Evolutionary conservation across 2,888 invertebrate genomes (phyloP).

Genomic region (Macaria liturata): DNA sequence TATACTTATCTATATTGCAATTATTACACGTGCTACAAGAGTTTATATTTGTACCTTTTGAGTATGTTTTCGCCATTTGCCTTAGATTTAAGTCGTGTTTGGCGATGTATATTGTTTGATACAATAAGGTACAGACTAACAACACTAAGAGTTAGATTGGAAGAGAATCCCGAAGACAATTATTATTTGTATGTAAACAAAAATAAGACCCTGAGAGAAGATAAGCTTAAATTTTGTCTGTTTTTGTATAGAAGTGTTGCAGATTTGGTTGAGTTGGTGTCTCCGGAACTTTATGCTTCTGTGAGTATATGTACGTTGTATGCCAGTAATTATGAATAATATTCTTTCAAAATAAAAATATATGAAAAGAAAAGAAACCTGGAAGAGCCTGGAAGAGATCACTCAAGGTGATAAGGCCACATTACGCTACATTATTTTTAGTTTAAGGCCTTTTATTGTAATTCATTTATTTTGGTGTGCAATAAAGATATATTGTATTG

Average conservation of each 20-base stretch:
- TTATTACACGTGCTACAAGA: conserved; percentile 44
- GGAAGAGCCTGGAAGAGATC: too few species aligned
- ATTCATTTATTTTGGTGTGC: too few species aligned
- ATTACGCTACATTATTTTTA: too few species aligned
- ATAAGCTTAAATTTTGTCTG: conserved; percentile 59
- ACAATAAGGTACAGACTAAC: conserved; percentile 59
- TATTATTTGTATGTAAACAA: conserved; percentile 62
- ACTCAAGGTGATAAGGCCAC: too few species aligned
- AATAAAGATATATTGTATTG: too few species aligned
- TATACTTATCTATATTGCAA: conserved; percentile 54
- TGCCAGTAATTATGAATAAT: too few species aligned
- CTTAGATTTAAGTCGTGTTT: conserved; percentile 65
- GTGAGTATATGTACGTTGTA: conserved; percentile 43
- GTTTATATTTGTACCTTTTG: conserved; percentile 44
- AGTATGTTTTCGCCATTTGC: conserved; percentile 57
- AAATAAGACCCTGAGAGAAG: conserved; percentile 55
- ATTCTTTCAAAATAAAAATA: too few species aligned
- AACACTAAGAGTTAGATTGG: conserved; percentile 55
- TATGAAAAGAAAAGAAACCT: too few species aligned
- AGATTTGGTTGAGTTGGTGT: conserved; percentile 58
- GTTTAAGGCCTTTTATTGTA: too few species aligned
- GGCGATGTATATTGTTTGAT: conserved; percentile 65
- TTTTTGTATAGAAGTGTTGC: conserved; percentile 60
- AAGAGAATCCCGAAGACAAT: conserved; percentile 53
- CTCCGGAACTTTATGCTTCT: conserved; percentile 64